Evolutionary conservation across 2,113 vertebrate genomes (phyloP).

Genomic region (Sporophila hypoxantha): DNA sequence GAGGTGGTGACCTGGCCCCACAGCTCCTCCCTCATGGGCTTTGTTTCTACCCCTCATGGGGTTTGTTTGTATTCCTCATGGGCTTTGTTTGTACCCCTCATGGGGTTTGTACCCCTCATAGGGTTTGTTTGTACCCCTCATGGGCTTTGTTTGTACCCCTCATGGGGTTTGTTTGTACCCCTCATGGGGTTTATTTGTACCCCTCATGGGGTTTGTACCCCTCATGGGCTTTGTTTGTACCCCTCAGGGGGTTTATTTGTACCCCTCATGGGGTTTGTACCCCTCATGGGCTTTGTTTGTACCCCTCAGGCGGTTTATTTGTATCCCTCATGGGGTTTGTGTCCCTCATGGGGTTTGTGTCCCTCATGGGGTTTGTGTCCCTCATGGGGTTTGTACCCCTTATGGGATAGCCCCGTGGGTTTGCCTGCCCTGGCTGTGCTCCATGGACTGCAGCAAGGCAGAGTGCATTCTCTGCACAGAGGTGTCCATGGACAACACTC

Average conservation of each 20-base stretch:
- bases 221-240: not conserved
- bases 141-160: no score
- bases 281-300: not conserved
- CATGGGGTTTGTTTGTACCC: no score
- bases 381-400: no score
- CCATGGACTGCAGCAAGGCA: no score
- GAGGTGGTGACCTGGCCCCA: not conserved
- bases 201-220: rapidly evolving
- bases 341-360: not conserved
- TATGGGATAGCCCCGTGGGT: not conserved
- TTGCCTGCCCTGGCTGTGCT: not conserved
- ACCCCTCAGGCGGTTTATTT: no score
- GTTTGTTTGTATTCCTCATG: no score
- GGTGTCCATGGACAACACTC: not conserved
- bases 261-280: not conserved
- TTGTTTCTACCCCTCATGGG: no score
- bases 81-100: no score
- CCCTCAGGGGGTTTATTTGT: rapidly evolving
- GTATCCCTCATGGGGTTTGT: rapidly evolving
- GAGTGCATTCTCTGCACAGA: not conserved
- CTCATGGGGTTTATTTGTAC: not conserved
- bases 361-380: no score
- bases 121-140: no score
- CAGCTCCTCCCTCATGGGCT: rapidly evolving
- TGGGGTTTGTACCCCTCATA: no score